phyloP scores from a whole-genome alignment of 2,888 invertebrate species.

The Cheiracanthium punctorium region DNA sequence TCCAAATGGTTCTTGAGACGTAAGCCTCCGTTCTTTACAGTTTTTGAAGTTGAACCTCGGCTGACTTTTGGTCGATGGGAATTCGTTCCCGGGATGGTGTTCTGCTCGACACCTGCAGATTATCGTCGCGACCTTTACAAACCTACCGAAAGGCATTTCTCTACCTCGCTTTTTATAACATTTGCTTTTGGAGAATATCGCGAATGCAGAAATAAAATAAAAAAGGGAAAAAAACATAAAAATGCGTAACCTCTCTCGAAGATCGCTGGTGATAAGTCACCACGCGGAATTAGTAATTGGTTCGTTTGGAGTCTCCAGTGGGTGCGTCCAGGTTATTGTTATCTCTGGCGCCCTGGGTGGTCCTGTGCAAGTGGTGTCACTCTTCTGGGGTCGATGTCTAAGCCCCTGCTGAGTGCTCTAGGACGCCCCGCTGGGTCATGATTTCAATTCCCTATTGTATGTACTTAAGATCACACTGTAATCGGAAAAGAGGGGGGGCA shows the following conservation, averaged over 20 bases:
- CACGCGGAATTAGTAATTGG: slow-evolving; percentile 35
- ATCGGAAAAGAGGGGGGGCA: not conserved
- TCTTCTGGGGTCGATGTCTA: slow-evolving; percentile 34
- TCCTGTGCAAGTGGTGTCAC: slow-evolving; percentile 46
- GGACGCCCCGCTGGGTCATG: slow-evolving; percentile 28
- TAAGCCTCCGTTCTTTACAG: not conserved
- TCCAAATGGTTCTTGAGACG: not conserved
- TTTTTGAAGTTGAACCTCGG: not conserved
- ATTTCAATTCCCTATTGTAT: slow-evolving; percentile 34
- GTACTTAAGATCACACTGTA: not conserved
- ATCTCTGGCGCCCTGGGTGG: slow-evolving; percentile 44
- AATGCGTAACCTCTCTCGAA: not conserved
- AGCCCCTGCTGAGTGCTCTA: slow-evolving; percentile 32
- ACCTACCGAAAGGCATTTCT: not conserved
- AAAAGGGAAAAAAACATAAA: not conserved
- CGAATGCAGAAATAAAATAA: not conserved
- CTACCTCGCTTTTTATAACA: not conserved
- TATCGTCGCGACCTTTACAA: slow-evolving; percentile 9
- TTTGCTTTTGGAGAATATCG: not conserved
- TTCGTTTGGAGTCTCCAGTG: slow-evolving; percentile 21
- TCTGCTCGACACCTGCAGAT: slow-evolving; percentile 23
- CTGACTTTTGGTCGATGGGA: not conserved
- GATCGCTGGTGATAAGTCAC: slow-evolving; percentile 33
- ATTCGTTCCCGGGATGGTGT: not conserved
- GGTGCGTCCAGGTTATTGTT: slow-evolving; percentile 53